Evolutionary conservation across 2,888 invertebrate genomes (phyloP).

Genomic region (Encarsia formosa): DNA sequence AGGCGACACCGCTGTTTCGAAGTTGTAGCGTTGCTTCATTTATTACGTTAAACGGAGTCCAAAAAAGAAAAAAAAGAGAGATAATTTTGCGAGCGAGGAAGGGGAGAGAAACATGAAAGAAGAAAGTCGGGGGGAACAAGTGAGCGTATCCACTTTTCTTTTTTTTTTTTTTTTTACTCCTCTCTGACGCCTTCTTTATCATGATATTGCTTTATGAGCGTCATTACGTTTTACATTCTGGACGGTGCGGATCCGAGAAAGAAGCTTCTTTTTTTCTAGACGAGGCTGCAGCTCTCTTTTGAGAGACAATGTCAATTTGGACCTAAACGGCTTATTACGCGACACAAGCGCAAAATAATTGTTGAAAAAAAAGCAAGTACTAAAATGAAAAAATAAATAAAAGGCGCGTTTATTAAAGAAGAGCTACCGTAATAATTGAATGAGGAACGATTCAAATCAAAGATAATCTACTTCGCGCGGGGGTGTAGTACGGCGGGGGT

Average conservation of each 20-base stretch:
- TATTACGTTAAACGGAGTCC: neutral
- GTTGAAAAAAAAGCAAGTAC: too few relatives aligned
- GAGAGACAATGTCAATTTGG: conserved; percentile 16
- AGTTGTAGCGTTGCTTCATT: too few relatives aligned
- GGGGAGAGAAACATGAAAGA: conserved; percentile 7
- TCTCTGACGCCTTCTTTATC: conserved; percentile 13
- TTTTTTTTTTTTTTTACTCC: neutral
- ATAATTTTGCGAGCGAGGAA: neutral
- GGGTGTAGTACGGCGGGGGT: too few relatives aligned
- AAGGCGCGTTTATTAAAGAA: too few relatives aligned
- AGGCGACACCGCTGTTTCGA: too few relatives aligned
- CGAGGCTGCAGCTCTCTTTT: too few relatives aligned
- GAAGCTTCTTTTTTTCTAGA: neutral
- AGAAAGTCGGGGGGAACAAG: conserved; percentile 21
- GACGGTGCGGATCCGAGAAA: neutral
- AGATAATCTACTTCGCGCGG: too few relatives aligned
- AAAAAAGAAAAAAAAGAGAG: neutral
- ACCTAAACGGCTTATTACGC: conserved; percentile 20
- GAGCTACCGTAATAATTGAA: too few relatives aligned
- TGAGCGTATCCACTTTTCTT: conserved; percentile 10
- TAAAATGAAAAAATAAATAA: too few relatives aligned
- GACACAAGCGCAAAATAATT: too few relatives aligned
- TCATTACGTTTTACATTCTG: conserved; percentile 22
- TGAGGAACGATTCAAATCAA: too few relatives aligned
- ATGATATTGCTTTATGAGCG: conserved; percentile 23